Percentiles rank a stretch among this genome's conserved stretches.
phyloP scores from a whole-genome alignment of 1,140 invertebrate genomes.

The Pogonognathellus flavescens region DNA sequence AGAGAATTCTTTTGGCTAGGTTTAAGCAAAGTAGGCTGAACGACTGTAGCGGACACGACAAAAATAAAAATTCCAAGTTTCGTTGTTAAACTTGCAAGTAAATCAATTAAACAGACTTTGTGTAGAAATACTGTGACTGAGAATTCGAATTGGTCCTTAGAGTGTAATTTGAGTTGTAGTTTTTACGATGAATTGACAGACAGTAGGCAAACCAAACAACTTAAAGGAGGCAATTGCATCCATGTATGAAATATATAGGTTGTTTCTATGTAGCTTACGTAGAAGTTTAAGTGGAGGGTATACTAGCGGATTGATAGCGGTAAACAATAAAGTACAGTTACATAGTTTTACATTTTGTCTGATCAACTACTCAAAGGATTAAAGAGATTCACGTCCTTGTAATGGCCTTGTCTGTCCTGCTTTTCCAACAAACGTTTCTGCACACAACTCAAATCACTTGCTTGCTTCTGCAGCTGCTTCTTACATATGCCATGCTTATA shows the following conservation, averaged over 20 bases:
- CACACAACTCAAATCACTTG: not conserved
- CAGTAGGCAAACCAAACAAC: not conserved
- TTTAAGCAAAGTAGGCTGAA: not conserved
- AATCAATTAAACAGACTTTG: not conserved
- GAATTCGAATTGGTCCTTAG: not conserved
- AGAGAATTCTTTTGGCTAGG: not conserved
- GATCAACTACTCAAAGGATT: not conserved
- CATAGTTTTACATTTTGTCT: not conserved
- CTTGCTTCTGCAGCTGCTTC: not conserved
- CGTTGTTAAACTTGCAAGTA: not conserved
- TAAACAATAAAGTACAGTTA: conserved; percentile 28
- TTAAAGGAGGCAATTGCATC: not conserved
- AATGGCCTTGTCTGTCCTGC: conserved; percentile 35
- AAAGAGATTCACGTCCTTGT: conserved; percentile 37
- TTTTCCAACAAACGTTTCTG: not conserved
- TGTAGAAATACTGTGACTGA: not conserved
- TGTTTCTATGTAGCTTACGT: not conserved
- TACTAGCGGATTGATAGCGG: not conserved
- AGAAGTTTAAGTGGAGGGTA: not conserved
- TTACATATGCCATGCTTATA: not conserved
- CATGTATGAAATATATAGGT: not conserved
- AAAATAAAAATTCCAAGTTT: conserved; percentile 1
- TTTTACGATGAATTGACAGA: not conserved
- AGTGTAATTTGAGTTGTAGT: conserved; percentile 16
- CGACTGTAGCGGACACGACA: not conserved